Evolutionary conservation across 2,113 vertebrate genomes (phyloP).

Genomic region (Xiphophorus maculatus): DNA sequence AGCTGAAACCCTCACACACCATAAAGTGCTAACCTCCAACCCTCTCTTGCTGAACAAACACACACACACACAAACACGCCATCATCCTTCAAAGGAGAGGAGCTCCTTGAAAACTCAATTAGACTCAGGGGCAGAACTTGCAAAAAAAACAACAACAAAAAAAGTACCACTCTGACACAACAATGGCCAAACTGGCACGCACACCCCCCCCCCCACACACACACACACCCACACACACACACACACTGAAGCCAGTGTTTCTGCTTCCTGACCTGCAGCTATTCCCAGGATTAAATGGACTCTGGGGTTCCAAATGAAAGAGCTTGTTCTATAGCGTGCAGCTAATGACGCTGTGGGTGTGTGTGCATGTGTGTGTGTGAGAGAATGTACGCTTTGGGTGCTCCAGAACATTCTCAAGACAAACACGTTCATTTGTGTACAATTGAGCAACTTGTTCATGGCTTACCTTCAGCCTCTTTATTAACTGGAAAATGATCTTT

Average conservation of each 20-base stretch:
- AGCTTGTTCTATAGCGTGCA: slow-evolving; percentile 55
- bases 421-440: neutral
- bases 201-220: neutral
- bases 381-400: slow-evolving; percentile 4
- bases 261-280: slow-evolving; percentile 65
- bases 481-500: neutral
- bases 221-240: too few species aligned
- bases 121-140: slow-evolving; percentile 65
- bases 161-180: slow-evolving; percentile 22
- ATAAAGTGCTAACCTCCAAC: neutral
- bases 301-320: slow-evolving; percentile 55
- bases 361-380: slow-evolving; percentile 20
- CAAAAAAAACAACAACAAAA: slow-evolving; percentile 6
- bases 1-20: neutral
- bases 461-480: neutral
- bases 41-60: neutral
- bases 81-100: slow-evolving; percentile 65
- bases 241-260: slow-evolving; percentile 40
- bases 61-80: slow-evolving; percentile 10
- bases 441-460: neutral
- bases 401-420: slow-evolving; percentile 12
- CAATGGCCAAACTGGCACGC: slow-evolving; percentile 8
- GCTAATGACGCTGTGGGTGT: slow-evolving; percentile 57
- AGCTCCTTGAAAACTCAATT: slow-evolving; percentile 75
- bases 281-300: slow-evolving; percentile 69